Conservation (phyloP, 1,140 invertebrate genomes). For the Bilobella aurantiaca region DNA sequence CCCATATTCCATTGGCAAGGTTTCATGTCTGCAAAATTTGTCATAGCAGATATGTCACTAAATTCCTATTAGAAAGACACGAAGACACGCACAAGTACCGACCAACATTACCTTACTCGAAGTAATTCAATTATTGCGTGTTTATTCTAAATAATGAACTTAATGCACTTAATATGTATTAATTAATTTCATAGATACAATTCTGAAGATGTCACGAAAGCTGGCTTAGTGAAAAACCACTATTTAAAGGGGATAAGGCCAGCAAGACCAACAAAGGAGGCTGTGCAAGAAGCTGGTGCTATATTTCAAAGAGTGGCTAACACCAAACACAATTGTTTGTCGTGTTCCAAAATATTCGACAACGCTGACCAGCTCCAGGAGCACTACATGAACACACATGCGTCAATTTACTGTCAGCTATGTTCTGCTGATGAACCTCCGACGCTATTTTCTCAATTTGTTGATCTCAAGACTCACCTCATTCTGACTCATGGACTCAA, state of each 20-base stretch:
- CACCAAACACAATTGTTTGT: not conserved
- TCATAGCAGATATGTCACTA: not conserved
- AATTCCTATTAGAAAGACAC: not conserved
- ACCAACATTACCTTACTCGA: not conserved
- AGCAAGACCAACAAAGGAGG: not conserved
- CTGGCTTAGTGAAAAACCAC: not conserved
- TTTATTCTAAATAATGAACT: not conserved
- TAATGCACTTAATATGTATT: not conserved
- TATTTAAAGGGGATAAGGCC: not conserved
- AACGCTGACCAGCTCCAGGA: not conserved
- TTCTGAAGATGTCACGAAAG: not conserved
- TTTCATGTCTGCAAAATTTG: constrained; percentile 1
- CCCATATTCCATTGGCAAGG: not conserved
- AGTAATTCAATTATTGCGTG: not conserved
- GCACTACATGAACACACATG: not conserved
- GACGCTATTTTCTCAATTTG: not conserved
- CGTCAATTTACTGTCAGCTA: not conserved
- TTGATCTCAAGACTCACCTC: not conserved
- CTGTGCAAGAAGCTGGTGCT: not conserved
- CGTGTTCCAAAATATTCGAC: not conserved
- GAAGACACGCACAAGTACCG: not conserved
- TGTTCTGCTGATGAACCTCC: not conserved
- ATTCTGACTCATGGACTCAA: not conserved
- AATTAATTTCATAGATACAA: not conserved
- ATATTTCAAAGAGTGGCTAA: not conserved